phyloP scores from a whole-genome alignment of 2,113 vertebrate species.

The Rutilus rutilus region DNA sequence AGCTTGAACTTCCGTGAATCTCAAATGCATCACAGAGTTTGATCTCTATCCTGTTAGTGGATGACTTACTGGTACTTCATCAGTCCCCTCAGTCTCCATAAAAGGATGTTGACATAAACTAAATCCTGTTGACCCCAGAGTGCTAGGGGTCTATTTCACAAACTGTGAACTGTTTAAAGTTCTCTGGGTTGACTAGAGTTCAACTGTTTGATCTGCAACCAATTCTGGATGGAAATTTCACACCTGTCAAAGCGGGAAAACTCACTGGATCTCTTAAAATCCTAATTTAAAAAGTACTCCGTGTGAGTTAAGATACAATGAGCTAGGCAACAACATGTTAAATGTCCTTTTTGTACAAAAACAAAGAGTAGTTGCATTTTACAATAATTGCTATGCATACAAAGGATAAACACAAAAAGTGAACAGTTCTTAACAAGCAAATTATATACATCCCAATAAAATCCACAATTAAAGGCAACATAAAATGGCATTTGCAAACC shows the following conservation, averaged over 20 bases:
- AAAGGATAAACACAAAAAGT: not conserved
- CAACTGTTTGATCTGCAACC: slow-evolving; percentile 24
- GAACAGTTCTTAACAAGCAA: not conserved
- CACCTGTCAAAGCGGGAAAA: slow-evolving; percentile 9
- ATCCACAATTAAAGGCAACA: not conserved
- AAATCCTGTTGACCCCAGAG: slow-evolving; percentile 30
- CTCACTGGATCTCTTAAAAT: slow-evolving; percentile 1
- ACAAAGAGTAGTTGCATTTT: not conserved
- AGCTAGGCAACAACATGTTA: not conserved
- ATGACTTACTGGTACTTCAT: slow-evolving; percentile 4
- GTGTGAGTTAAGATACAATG: not conserved
- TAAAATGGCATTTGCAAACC: not conserved
- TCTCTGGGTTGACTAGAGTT: slow-evolving; percentile 1
- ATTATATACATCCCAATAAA: not conserved
- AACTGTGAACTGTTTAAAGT: slow-evolving; percentile 10
- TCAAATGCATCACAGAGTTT: slow-evolving; percentile 28
- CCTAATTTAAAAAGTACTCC: not conserved
- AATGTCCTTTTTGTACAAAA: not conserved
- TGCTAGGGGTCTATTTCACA: not conserved
- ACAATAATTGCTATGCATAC: not conserved
- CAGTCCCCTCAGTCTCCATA: slow-evolving; percentile 6
- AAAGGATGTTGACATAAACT: slow-evolving; percentile 19
- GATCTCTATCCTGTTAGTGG: slow-evolving; percentile 35
- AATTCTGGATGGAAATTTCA: slow-evolving; percentile 1
- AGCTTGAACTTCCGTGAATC: slow-evolving; percentile 18